Evolutionary conservation across 1,140 invertebrate species (phyloP).

Genomic region (Drosophila rhopaloa): DNA sequence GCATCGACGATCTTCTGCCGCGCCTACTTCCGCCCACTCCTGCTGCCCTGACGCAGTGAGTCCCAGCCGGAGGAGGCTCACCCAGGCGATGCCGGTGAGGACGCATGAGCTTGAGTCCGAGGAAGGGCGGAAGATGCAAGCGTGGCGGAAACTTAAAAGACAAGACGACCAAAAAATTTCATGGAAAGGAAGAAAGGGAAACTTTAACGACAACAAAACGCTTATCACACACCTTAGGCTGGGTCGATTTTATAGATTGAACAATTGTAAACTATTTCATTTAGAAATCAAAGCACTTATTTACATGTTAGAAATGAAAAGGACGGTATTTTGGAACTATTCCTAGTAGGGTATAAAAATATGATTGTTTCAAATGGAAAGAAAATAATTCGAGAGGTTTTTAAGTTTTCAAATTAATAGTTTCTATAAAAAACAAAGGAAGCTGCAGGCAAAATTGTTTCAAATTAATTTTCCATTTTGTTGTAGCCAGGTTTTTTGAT

Average conservation of each 20-base stretch:
- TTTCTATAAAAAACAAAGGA: not conserved
- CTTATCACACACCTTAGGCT: constrained; percentile 45
- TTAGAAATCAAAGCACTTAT: constrained; percentile 3
- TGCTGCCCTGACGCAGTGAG: constrained; percentile 84
- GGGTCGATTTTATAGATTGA: constrained; percentile 12
- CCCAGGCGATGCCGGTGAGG: not conserved
- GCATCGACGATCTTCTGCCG: constrained; percentile 93
- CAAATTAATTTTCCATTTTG: not conserved
- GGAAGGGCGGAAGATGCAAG: not conserved
- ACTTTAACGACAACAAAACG: constrained; percentile 50
- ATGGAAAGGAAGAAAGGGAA: constrained; percentile 7
- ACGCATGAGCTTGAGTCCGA: not conserved
- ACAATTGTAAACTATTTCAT: constrained; percentile 6
- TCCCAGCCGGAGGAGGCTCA: not conserved
- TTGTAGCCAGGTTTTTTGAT: not conserved
- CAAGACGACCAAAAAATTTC: constrained; percentile 28
- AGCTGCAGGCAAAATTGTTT: not conserved
- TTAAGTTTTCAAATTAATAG: not conserved
- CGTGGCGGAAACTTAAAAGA: constrained; percentile 45
- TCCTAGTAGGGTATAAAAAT: constrained; percentile 9
- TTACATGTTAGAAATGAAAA: not conserved
- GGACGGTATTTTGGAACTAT: constrained; percentile 11
- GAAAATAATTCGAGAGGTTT: not conserved
- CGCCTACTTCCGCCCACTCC: constrained; percentile 91
- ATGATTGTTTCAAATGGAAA: constrained; percentile 5